Evolutionary conservation across 2,113 vertebrate species (phyloP).

Genomic region (Dascyllus trimaculatus): DNA sequence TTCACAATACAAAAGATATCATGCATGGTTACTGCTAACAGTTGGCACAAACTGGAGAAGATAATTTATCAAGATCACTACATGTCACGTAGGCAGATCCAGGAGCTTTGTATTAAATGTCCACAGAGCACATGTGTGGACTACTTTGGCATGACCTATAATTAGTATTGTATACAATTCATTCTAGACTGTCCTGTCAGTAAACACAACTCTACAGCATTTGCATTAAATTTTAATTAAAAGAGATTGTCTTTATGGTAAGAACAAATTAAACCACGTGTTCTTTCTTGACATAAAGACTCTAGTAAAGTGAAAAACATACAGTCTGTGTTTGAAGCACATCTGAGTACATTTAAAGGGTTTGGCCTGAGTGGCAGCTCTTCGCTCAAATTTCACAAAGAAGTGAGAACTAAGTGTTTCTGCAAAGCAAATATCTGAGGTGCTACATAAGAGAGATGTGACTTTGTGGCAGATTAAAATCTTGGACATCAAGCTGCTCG

Average conservation of each 20-base stretch:
- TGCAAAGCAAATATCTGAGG: slow-evolving; percentile 30
- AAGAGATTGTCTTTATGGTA: not conserved
- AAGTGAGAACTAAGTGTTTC: slow-evolving; percentile 1
- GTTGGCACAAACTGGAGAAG: too few species aligned
- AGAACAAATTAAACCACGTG: not conserved
- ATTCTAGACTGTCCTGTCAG: not conserved
- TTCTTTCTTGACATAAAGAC: not conserved
- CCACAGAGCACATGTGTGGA: not conserved
- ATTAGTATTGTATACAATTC: not conserved
- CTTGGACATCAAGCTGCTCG: not conserved
- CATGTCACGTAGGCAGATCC: not conserved
- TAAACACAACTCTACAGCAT: not conserved
- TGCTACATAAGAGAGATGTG: slow-evolving; percentile 16
- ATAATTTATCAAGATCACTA: not conserved
- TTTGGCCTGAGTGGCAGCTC: not conserved
- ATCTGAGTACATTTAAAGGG: slow-evolving; percentile 2
- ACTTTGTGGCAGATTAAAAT: not conserved
- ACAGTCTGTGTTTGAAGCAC: slow-evolving; percentile 15
- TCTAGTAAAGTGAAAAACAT: too few species aligned
- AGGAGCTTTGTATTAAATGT: not conserved
- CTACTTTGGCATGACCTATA: not conserved
- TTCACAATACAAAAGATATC: not conserved
- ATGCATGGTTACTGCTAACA: not conserved
- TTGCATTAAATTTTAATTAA: not conserved
- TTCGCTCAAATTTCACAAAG: slow-evolving; percentile 5